These are phyloP conservation scores for Steinernema khuongi DNA, from an alignment of 1,140 invertebrate species.

Conservation along the genomic window DNA sequence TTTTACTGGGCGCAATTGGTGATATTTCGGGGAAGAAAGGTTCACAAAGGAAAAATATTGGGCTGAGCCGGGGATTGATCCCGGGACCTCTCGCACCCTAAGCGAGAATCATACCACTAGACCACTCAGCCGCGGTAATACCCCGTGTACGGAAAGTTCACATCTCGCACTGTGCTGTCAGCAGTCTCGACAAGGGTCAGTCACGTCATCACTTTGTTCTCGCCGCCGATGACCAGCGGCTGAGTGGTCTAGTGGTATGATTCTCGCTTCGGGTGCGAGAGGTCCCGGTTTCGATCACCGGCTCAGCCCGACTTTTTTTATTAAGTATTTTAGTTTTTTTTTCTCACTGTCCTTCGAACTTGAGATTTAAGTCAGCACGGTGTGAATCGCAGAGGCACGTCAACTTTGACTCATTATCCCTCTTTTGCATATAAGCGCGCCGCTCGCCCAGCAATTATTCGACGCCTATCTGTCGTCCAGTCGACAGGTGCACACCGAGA, in stretches of 20 bases:
- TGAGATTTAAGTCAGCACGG: background rate
- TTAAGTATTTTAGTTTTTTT: background rate
- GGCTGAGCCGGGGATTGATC: constrained; percentile 41
- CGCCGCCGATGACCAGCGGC: constrained; percentile 38
- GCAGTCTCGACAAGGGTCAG: background rate
- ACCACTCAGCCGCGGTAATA: constrained; percentile 59
- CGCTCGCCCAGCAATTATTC: background rate
- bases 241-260: constrained; percentile 63
- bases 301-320: constrained; percentile 56
- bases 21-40: background rate
- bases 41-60: background rate
- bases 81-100: constrained; percentile 50
- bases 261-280: constrained; percentile 63
- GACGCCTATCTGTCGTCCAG: background rate
- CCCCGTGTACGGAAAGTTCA: background rate
- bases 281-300: constrained; percentile 62
- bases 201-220: background rate
- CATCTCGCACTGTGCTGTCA: background rate
- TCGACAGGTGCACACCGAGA: background rate
- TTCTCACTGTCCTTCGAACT: background rate
- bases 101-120: constrained; percentile 51
- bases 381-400: too few relatives aligned
- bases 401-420: background rate
- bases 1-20: background rate
- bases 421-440: background rate